Percentiles rank a stretch among this genome's conserved stretches.
Evolutionary conservation across 1,140 invertebrate genomes (phyloP).

Genomic region (Frieseomelitta varia): DNA sequence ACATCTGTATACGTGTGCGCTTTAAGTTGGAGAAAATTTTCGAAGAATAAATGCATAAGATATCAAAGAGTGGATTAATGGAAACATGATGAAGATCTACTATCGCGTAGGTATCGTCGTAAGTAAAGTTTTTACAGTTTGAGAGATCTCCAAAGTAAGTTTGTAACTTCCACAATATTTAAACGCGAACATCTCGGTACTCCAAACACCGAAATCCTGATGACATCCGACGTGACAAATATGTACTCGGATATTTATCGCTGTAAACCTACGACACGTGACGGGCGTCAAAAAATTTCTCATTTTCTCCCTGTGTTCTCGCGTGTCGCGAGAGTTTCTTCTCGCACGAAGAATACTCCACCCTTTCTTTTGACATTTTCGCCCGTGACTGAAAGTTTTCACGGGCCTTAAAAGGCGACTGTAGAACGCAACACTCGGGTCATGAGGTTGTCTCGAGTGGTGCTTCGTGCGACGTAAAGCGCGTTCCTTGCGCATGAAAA

Average conservation of each 20-base stretch:
- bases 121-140: too few relatives aligned
- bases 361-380: slow-evolving; percentile 17
- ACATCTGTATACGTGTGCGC: too few relatives aligned
- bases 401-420: slow-evolving; percentile 36
- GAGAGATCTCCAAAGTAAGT: too few relatives aligned
- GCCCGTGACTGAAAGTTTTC: slow-evolving; percentile 12
- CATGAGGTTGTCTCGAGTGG: slow-evolving; percentile 58
- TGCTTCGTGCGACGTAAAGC: slow-evolving; percentile 51
- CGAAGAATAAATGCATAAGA: too few relatives aligned
- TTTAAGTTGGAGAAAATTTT: too few relatives aligned
- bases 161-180: too few relatives aligned
- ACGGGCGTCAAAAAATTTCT: background rate
- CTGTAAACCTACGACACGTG: background rate
- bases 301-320: background rate
- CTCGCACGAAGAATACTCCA: too few relatives aligned
- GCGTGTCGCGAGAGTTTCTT: background rate
- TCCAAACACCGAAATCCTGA: background rate
- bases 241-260: background rate
- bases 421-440: slow-evolving; percentile 51
- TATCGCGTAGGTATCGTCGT: too few relatives aligned
- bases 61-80: too few relatives aligned
- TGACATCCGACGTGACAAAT: background rate
- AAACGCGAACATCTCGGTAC: too few relatives aligned
- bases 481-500: slow-evolving; percentile 42
- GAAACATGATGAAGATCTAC: too few relatives aligned